Evolutionary conservation across 2,113 vertebrate species (phyloP).

Genomic region (Macaca mulatta): DNA sequence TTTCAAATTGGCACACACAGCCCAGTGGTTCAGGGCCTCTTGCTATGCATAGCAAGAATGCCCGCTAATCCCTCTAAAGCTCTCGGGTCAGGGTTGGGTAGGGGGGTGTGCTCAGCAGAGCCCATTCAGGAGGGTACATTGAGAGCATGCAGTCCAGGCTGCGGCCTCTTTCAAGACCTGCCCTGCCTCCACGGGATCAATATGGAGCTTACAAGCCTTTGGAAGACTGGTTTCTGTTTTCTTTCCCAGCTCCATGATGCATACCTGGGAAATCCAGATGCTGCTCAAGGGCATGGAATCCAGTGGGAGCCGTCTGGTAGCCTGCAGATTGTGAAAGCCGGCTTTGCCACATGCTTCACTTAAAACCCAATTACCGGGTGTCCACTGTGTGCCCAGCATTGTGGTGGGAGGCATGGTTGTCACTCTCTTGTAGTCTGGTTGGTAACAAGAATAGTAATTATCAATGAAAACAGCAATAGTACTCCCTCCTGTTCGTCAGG

Average conservation of each 20-base stretch:
- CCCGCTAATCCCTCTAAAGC: conserved; percentile 67
- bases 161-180: neutral
- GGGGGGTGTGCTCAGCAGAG: neutral
- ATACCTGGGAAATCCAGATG: neutral
- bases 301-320: neutral
- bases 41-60: conserved; percentile 58
- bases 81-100: neutral
- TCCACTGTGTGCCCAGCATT: too few relatives aligned
- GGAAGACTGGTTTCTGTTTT: neutral
- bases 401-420: rapidly evolving
- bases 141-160: neutral
- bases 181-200: neutral
- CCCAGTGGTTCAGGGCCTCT: conserved; percentile 56
- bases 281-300: neutral
- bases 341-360: neutral
- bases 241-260: neutral
- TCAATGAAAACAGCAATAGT: neutral
- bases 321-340: neutral
- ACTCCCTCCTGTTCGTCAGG: neutral
- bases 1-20: conserved; percentile 65
- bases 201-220: neutral
- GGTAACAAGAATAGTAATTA: neutral
- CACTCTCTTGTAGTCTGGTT: neutral
- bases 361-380: neutral
- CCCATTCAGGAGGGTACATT: neutral